Evolutionary conservation across 2,797 vertebrate species (phyloP).

Genomic region (Pantherophis vulpinus): DNA sequence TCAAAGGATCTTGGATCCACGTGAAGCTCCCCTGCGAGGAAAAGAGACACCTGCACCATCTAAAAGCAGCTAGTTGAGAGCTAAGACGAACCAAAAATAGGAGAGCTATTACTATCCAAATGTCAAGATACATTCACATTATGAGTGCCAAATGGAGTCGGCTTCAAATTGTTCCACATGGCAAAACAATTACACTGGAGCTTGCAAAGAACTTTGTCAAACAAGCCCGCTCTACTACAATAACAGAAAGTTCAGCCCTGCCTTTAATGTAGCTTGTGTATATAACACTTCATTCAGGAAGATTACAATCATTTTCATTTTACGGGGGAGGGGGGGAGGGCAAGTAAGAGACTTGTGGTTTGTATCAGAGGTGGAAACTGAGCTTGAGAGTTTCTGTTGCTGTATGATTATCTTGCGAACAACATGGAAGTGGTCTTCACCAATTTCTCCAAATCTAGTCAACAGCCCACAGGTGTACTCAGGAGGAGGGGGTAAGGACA

Average conservation of each 20-base stretch:
- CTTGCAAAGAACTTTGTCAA: neutral
- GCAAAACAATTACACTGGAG: neutral
- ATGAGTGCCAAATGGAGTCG: neutral
- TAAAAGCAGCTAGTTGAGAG: neutral
- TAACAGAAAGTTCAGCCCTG: neutral
- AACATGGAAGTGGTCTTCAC: neutral
- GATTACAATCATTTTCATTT: neutral
- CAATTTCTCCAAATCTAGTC: neutral
- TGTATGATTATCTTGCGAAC: neutral
- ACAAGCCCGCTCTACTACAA: neutral
- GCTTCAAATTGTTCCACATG: neutral
- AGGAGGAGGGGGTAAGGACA: neutral
- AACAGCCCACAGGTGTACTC: neutral
- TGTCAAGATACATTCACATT: neutral
- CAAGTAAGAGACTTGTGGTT: neutral
- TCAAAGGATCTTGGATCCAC: neutral
- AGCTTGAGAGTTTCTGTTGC: neutral
- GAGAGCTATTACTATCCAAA: constrained; percentile 12
- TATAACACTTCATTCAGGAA: neutral
- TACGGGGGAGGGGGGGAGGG: neutral
- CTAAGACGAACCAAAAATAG: constrained; percentile 21
- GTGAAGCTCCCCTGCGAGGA: neutral
- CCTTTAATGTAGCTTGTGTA: neutral
- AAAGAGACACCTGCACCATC: constrained; percentile 16
- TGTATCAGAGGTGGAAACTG: neutral